Base-by-base conservation (phyloP, 2,888 invertebrate species). In the Stegophylla sp. region DNA sequence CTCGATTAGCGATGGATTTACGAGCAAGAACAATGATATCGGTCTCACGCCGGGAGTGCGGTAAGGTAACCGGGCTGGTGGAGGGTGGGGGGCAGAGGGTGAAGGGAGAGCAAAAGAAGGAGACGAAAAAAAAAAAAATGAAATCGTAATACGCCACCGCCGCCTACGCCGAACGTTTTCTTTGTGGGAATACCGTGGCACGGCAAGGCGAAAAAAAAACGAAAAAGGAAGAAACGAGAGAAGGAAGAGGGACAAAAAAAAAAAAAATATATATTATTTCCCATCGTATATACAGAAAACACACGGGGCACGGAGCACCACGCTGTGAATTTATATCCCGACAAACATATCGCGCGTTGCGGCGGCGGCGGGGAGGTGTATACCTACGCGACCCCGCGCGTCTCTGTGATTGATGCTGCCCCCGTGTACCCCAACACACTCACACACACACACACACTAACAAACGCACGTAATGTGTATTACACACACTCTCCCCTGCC, bases 1-100 rank as follows among this genome's bases (percentile, higher is more conserved):
- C 48, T 61, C 67, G 77, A 79, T 79, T 79, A 79, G 45, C 23
- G 56, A 61, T 45, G 69, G 59, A 45, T 59, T 75, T 45, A 59
- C 69, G 69, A 69, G 23, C 69, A 79, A 79, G 59, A 69, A 79
- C 77, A 79, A 79, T 79, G 48, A 51, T 34, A 48, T n/a, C 20
- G 28, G 28, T 15, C n/a, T 45, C 10, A 28, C 28, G 1, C 28
- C 23, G 63, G 28, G 53, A 9, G 17, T 34, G 5, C 0, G 15
- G 71, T 5, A 20, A 1, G 71, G 48, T 12, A n/a, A 23, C 10
- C 26, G 7, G 51, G n/a, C 9, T 28, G 56, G 7, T n/a, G 45
- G 53, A 43, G 34, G 17, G 45, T 3, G 28, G 61, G n/a, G n/a
- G n/a, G n/a, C n/a, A n/a, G n/a, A n/a, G n/a, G n/a, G n/a, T n/a